Evolutionary conservation across 2,888 invertebrate genomes (phyloP).

Genomic region (Metallyticus violacea): DNA sequence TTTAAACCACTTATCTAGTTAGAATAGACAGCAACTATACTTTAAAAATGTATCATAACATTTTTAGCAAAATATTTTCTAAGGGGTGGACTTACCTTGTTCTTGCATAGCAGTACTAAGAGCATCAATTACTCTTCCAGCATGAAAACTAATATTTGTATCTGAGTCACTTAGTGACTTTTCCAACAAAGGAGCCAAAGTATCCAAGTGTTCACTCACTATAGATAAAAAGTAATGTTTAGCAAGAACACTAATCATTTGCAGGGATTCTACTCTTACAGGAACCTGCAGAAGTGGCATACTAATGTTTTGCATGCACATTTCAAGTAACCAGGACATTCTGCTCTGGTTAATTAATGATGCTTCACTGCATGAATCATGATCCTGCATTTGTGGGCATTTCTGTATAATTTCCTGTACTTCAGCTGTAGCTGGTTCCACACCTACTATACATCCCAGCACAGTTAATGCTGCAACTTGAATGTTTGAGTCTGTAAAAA

Average conservation of each 20-base stretch:
- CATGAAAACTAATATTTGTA: slow-evolving; percentile 67
- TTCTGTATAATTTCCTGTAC: background rate
- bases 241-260: slow-evolving; percentile 42
- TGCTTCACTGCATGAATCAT: background rate
- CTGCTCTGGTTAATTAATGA: background rate
- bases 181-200: slow-evolving; percentile 60
- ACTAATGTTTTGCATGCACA: slow-evolving; percentile 10
- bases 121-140: slow-evolving; percentile 64
- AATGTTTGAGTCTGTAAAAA: slow-evolving; percentile 57
- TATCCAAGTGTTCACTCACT: slow-evolving; percentile 54
- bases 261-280: slow-evolving; percentile 26
- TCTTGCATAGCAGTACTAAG: background rate
- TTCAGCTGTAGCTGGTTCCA: slow-evolving; percentile 32
- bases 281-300: background rate
- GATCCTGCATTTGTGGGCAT: background rate
- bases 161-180: slow-evolving; percentile 59
- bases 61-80: background rate
- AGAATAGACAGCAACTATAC: background rate
- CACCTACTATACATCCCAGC: slow-evolving; percentile 62
- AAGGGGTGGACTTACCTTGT: slow-evolving; percentile 4
- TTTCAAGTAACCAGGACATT: slow-evolving; percentile 28
- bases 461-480: slow-evolving; percentile 72
- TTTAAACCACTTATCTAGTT: too few species aligned
- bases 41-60: background rate
- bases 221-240: slow-evolving; percentile 49